phyloP scores from a whole-genome alignment of 2,888 invertebrate genomes.

The Pristionchus japonicus region DNA sequence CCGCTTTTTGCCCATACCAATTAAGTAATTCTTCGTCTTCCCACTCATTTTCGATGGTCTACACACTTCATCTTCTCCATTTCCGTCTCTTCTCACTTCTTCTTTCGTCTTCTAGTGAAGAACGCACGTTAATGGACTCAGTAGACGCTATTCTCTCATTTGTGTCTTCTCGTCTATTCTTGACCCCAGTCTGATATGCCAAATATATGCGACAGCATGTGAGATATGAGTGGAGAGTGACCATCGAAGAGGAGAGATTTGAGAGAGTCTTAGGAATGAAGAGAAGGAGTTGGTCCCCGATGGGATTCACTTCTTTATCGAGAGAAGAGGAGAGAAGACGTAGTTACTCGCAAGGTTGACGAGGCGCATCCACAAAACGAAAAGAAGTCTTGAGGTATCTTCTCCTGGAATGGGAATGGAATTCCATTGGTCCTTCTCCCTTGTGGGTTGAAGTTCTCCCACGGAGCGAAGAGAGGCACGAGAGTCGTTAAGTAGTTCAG shows the following conservation, averaged over 20 bases:
- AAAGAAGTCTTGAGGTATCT: conserved; percentile 13
- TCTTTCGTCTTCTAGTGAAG: background rate
- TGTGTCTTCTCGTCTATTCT: background rate
- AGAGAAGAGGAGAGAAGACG: background rate
- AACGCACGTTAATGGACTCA: conserved; percentile 9
- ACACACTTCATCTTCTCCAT: background rate
- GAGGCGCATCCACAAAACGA: background rate
- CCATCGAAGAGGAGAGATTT: background rate
- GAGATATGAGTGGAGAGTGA: conserved; percentile 8
- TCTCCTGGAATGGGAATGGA: conserved; percentile 29
- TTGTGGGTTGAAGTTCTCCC: conserved; percentile 38
- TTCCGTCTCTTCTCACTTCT: background rate
- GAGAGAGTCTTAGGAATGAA: background rate
- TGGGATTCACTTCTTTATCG: conserved; percentile 31
- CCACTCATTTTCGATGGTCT: conserved; percentile 27
- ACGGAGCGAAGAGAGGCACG: background rate
- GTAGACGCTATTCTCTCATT: background rate
- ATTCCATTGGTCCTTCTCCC: conserved; percentile 29
- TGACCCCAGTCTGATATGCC: background rate
- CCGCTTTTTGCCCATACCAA: conserved; percentile 18
- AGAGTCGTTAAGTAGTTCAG: conserved; percentile 27
- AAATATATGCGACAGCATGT: background rate
- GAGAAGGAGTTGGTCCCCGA: background rate
- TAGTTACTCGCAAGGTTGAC: background rate
- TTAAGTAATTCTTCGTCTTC: conserved; percentile 20